Evolutionary conservation across 2,113 vertebrate genomes (phyloP).

Genomic region (Lethenteron camtschaticum): DNA sequence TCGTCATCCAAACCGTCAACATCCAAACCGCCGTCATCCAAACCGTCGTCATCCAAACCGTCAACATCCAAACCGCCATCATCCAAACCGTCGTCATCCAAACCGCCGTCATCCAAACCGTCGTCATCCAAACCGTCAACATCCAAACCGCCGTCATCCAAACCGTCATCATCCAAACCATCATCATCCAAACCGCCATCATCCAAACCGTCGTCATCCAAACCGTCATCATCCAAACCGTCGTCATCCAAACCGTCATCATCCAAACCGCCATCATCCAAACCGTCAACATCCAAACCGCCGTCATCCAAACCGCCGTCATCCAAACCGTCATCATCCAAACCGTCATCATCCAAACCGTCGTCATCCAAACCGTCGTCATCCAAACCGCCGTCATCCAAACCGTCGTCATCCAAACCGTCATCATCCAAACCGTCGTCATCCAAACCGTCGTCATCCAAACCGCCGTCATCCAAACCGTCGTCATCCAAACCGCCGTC

Average conservation of each 20-base stretch:
- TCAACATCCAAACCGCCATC: not conserved
- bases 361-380: not conserved
- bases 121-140: too few species aligned
- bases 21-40: not conserved
- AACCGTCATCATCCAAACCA: not conserved
- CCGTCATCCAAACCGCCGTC: not conserved
- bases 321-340: not conserved
- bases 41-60: too few species aligned
- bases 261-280: too few species aligned
- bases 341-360: not conserved
- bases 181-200: not conserved
- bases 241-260: too few species aligned
- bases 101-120: too few species aligned
- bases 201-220: not conserved
- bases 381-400: too few species aligned
- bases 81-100: too few species aligned
- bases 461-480: not conserved
- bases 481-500: not conserved
- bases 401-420: too few species aligned
- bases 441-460: too few species aligned
- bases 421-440: too few species aligned
- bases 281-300: too few species aligned
- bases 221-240: not conserved
- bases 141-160: not conserved
- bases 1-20: not conserved